These are phyloP conservation scores for Nephrocerus scutellatus DNA, from an alignment of 2,888 invertebrate genomes.

Conservation along the genomic window DNA sequence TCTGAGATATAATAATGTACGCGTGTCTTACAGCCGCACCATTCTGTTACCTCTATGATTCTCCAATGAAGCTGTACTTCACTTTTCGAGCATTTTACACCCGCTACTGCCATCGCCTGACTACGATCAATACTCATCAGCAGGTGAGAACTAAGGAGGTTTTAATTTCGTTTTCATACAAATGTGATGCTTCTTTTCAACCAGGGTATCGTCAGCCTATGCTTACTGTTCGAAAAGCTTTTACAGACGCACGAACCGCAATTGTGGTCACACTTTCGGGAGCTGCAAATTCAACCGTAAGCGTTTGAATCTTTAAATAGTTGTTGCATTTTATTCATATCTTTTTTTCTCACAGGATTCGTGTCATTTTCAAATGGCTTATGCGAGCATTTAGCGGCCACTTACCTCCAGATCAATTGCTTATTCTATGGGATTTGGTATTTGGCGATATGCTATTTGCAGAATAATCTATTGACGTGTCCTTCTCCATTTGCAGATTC, in stretches of 20 bases:
- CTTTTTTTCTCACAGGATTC: constrained; percentile 55
- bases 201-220: constrained; percentile 78
- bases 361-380: constrained; percentile 92
- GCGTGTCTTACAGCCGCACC: constrained; percentile 74
- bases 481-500: constrained; percentile 46
- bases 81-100: constrained; percentile 87
- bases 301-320: constrained; percentile 38
- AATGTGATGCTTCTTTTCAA: background rate
- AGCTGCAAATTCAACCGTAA: constrained; percentile 86
- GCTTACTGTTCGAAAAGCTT: constrained; percentile 80
- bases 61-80: constrained; percentile 78
- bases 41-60: constrained; percentile 87
- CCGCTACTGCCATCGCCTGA: constrained; percentile 85
- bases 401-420: constrained; percentile 82
- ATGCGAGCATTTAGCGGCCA: constrained; percentile 95
- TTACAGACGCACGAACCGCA: constrained; percentile 85
- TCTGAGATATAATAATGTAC: too few species aligned
- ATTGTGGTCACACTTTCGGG: constrained; percentile 85
- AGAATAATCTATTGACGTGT: background rate
- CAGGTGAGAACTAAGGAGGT: constrained; percentile 51
- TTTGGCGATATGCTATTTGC: background rate
- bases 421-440: constrained; percentile 85
- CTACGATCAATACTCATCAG: constrained; percentile 85
- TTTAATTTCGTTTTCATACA: background rate
- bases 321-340: background rate